These are phyloP conservation scores for Vanacampus margaritifer DNA, from an alignment of 2,113 vertebrate genomes.

Conservation along the genomic window DNA sequence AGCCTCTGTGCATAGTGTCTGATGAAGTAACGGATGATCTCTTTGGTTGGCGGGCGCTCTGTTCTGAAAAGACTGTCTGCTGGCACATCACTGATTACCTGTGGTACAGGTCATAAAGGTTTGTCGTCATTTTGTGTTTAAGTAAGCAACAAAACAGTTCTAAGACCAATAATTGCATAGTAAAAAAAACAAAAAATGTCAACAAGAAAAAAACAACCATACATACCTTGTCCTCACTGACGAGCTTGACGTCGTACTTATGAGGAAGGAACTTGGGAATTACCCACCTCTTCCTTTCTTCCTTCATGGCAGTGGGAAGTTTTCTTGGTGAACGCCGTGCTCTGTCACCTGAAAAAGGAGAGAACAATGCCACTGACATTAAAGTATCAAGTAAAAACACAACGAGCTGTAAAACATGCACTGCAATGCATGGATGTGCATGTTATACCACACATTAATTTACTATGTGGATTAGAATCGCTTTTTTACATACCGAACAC, in stretches of 20 bases:
- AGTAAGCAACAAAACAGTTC: neutral
- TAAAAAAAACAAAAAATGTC: neutral
- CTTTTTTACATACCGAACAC: too few species aligned
- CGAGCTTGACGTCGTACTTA: constrained; percentile 92
- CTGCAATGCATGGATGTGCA: neutral
- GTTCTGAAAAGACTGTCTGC: constrained; percentile 86
- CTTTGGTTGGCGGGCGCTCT: constrained; percentile 96
- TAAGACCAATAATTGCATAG: neutral
- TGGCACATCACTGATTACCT: constrained; percentile 93
- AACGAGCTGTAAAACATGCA: neutral
- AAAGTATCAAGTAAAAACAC: neutral
- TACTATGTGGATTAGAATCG: too few species aligned
- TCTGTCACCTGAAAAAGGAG: constrained; percentile 77
- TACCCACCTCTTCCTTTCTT: constrained; percentile 92
- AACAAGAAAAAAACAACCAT: neutral
- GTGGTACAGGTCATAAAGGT: constrained; percentile 9
- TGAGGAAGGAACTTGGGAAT: constrained; percentile 96
- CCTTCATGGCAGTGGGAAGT: constrained; percentile 87
- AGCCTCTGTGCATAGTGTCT: constrained; percentile 87
- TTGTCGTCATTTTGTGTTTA: neutral
- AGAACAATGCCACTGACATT: neutral
- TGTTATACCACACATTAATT: too few species aligned
- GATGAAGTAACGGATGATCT: constrained; percentile 97
- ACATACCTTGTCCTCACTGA: constrained; percentile 87
- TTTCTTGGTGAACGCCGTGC: constrained; percentile 94